Conservation (phyloP, 2,888 invertebrate species). For the Andrena praecox region DNA sequence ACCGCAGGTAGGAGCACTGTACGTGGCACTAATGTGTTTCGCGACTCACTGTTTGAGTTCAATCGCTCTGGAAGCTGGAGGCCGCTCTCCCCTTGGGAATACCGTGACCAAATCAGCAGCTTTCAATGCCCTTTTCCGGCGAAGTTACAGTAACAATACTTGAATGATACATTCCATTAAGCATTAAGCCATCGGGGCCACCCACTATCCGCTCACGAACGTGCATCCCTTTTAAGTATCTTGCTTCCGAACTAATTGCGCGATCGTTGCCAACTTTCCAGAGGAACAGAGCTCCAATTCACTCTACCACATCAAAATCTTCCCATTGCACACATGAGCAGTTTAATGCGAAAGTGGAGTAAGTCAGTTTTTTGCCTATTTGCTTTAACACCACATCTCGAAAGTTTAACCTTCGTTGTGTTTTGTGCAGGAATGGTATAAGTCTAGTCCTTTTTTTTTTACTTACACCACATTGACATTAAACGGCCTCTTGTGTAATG, state of each 20-base stretch:
- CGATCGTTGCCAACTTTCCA: background rate
- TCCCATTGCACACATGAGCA: too few species aligned
- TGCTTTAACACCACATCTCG: too few species aligned
- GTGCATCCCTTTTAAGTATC: background rate
- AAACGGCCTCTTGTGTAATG: too few species aligned
- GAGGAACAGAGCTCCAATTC: too few species aligned
- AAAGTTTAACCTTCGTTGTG: too few species aligned
- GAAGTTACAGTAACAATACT: conserved; percentile 71
- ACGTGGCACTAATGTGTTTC: conserved; percentile 73
- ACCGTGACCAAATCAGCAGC: conserved; percentile 70
- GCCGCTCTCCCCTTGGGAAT: conserved; percentile 65
- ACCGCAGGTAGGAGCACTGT: conserved; percentile 69
- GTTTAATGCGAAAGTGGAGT: too few species aligned
- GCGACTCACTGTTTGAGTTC: conserved; percentile 75
- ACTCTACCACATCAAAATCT: too few species aligned
- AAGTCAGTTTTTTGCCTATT: too few species aligned
- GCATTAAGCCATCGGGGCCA: background rate
- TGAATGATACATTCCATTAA: background rate
- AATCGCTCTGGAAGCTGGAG: conserved; percentile 73
- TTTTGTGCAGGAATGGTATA: too few species aligned
- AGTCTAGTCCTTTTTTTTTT: too few species aligned
- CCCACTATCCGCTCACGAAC: background rate
- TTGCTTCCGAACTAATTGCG: background rate
- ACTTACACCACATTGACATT: too few species aligned
- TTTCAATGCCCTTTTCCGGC: conserved; percentile 75